Evolutionary conservation across 2,888 invertebrate genomes (phyloP).

Genomic region (Prosapia bicincta): DNA sequence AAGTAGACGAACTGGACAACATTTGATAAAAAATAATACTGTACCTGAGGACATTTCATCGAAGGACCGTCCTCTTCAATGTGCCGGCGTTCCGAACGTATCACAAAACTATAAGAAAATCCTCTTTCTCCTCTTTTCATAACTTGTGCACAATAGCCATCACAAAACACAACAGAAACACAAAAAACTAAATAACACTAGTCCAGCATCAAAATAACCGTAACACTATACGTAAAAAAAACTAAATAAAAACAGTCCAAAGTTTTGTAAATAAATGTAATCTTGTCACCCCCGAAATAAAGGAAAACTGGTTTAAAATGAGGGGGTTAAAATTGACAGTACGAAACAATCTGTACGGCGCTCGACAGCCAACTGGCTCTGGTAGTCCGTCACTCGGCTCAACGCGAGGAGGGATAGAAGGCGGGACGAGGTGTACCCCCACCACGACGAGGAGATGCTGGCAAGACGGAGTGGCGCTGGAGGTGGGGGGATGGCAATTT

Average conservation of each 20-base stretch:
- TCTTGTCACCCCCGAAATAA: background rate
- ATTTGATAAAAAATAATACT: no score
- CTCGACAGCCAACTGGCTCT: conserved; percentile 23
- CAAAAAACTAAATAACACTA: conserved; percentile 1
- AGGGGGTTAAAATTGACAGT: background rate
- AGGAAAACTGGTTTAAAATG: conserved; percentile 4
- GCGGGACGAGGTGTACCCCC: conserved; percentile 18
- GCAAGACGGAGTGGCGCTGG: conserved; percentile 24
- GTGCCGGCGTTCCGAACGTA: background rate
- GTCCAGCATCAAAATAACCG: conserved; percentile 3
- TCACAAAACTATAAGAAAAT: background rate
- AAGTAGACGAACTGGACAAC: no score
- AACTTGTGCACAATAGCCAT: background rate
- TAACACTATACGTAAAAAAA: conserved; percentile 4
- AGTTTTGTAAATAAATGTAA: background rate
- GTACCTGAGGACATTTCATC: conserved; percentile 25
- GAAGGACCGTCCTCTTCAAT: background rate
- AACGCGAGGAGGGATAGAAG: conserved; percentile 13
- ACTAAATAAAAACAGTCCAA: background rate
- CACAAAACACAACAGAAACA: conserved; percentile 1
- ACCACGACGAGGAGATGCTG: background rate
- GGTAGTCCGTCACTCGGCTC: background rate
- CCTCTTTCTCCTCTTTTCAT: background rate
- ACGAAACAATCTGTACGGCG: conserved; percentile 14
- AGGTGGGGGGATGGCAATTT: conserved; percentile 21